A percentile compares a stretch with the other conserved stretches of the same genome.
Evolutionary conservation across 2,888 invertebrate species (phyloP).

Genomic region (Agonopterix arenella): DNA sequence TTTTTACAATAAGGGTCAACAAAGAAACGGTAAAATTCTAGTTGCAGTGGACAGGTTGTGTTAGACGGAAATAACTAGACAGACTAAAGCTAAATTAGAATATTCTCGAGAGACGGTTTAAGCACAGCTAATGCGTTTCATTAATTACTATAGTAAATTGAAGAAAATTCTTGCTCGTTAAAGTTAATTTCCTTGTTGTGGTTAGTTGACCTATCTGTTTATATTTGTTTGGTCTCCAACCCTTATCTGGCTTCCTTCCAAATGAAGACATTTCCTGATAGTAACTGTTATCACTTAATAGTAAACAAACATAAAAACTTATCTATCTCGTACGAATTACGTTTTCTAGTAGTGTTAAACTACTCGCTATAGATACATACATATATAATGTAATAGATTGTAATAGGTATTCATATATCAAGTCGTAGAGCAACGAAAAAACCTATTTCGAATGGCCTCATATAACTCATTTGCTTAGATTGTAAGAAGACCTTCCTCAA

Average conservation of each 20-base stretch:
- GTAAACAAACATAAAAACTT: slow-evolving; percentile 3
- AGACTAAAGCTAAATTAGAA: slow-evolving; percentile 64
- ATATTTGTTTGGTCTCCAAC: slow-evolving; percentile 10
- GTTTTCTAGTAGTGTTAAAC: slow-evolving; percentile 5
- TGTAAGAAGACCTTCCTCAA: slow-evolving; percentile 25
- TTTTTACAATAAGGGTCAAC: slow-evolving; percentile 12
- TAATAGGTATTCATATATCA: slow-evolving; percentile 43
- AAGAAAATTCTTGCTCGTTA: slow-evolving; percentile 8
- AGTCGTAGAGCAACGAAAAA: slow-evolving; percentile 36
- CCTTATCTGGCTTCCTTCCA: slow-evolving; percentile 20
- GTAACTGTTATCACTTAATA: slow-evolving; percentile 2
- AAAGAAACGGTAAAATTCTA: slow-evolving; percentile 32
- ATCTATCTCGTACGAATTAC: neutral
- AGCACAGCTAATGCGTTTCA: slow-evolving; percentile 45
- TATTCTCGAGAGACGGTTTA: slow-evolving; percentile 52
- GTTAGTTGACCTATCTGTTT: slow-evolving; percentile 10
- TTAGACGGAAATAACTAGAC: slow-evolving; percentile 66
- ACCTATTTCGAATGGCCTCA: slow-evolving; percentile 43
- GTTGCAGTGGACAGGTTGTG: slow-evolving; percentile 35
- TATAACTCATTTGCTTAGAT: slow-evolving; percentile 40
- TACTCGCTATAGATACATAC: slow-evolving; percentile 15
- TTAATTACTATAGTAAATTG: slow-evolving; percentile 17
- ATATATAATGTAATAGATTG: slow-evolving; percentile 43
- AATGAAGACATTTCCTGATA: slow-evolving; percentile 13
- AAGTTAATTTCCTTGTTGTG: slow-evolving; percentile 10